Percentiles rank a stretch among this genome's conserved stretches.
phyloP scores from a whole-genome alignment of 2,797 vertebrate species.

The Octomys mimax region DNA sequence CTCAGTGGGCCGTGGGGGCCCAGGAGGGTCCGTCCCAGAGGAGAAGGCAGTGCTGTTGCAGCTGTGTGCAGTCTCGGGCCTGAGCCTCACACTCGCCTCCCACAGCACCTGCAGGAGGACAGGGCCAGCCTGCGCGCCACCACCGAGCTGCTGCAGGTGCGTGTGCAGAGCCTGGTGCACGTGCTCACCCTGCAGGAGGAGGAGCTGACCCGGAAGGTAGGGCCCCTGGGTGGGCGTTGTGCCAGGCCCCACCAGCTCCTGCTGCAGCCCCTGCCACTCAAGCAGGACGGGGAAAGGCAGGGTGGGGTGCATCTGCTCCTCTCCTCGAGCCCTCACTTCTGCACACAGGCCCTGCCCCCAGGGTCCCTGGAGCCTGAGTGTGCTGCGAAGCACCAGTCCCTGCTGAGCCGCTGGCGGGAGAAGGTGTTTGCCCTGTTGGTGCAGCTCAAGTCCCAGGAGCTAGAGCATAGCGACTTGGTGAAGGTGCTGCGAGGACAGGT shows the following conservation, averaged over 20 bases:
- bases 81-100: rapidly evolving
- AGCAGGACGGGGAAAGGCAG: neutral
- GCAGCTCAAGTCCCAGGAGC: conserved; percentile 93
- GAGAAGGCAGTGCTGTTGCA: neutral
- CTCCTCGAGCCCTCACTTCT: neutral
- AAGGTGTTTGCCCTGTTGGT: conserved; percentile 94
- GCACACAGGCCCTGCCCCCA: conserved; percentile 62
- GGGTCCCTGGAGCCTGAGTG: conserved; percentile 73
- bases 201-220: conserved; percentile 91
- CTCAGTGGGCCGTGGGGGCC: no score
- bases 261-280: neutral
- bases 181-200: conserved; percentile 94
- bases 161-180: conserved; percentile 92
- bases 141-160: conserved; percentile 91
- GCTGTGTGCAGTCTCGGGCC: rapidly evolving
- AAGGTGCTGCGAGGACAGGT: conserved; percentile 87
- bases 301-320: neutral
- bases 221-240: neutral
- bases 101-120: conserved; percentile 91
- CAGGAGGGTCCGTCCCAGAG: neutral
- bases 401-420: conserved; percentile 94
- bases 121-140: conserved; percentile 90
- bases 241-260: neutral
- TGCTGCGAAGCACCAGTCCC: conserved; percentile 85
- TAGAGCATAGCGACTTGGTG: conserved; percentile 85